Evolutionary conservation across 2,113 vertebrate species (phyloP).

Genomic region (Spheniscus mendiculus): DNA sequence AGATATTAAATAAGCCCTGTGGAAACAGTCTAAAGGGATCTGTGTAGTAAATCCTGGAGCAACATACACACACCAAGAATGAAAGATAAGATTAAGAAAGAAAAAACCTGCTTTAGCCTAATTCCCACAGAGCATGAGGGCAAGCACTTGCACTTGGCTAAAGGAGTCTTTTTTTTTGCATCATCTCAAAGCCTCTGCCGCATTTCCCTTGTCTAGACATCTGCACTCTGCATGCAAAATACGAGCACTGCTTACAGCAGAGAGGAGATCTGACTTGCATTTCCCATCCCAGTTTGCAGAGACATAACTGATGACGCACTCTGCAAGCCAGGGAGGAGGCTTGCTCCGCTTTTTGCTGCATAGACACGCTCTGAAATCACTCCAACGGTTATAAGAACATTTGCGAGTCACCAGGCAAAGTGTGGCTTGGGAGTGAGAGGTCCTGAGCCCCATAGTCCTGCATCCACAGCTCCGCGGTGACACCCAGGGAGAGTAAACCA

Average conservation of each 20-base stretch:
- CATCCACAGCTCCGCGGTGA: rapidly evolving
- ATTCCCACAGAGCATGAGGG: neutral
- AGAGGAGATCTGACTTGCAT: neutral
- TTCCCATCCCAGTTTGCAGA: neutral
- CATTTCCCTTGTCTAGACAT: neutral
- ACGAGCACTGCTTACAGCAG: neutral
- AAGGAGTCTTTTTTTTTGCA: neutral
- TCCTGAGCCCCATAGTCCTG: rapidly evolving
- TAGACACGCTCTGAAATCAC: neutral
- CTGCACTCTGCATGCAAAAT: neutral
- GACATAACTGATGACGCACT: neutral
- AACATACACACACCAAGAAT: neutral
- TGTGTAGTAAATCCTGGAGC: neutral
- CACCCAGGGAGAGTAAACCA: neutral
- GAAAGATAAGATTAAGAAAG: neutral
- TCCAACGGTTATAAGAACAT: rapidly evolving
- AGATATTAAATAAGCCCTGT: neutral
- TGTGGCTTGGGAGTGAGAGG: rapidly evolving
- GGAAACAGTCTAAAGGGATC: neutral
- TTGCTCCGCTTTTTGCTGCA: neutral
- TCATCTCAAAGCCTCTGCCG: neutral
- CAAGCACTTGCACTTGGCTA: neutral
- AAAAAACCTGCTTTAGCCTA: neutral
- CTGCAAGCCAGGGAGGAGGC: neutral
- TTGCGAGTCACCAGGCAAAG: neutral